Evolutionary conservation across 2,888 invertebrate species (phyloP), one percentile per base, ranked within the genome.

Genomic region (Formica aserva): DNA sequence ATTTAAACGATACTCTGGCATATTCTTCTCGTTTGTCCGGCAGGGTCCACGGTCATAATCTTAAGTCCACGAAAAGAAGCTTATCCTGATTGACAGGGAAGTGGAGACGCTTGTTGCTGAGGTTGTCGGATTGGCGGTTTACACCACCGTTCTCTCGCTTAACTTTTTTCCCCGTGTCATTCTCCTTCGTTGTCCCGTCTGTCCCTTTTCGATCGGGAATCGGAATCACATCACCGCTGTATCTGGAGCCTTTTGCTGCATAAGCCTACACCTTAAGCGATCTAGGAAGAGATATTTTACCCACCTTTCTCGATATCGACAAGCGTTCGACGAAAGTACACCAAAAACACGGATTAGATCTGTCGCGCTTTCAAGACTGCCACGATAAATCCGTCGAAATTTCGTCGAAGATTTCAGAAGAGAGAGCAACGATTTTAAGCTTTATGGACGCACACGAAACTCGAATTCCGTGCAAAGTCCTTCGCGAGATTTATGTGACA

Each of bases 51-150:
- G 74, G 84, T 77, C 83, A 65, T 67, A 76, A 82, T 85, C 82
- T 90, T 90, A 89, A 90, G 85, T 83, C 84, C 60, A 72, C 86
- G 84, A 85, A 91, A 92, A 92, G 92, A 89, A 86, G 92, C 91
- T 92, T 92, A 92, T 82, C 35, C 85, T 91, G 92, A 92, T 91
- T 90, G 92, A 92, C 92, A 88, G 88, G 63, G 82, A 90, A 85
- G 90, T 72, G 45, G 71, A 45, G 72, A 72, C 45, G 60, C 72
- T 69, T 75, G 55, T 86, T 87, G 88, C 80, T 84, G 78, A 82
- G 82, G 87, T 85, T 86, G 84, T 71, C 86, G 85, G 91, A 92
- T 85, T 88, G 90, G 87, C 91, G 87, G 83, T 91, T 89, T 89
- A 92, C 91, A 90, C 65, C 87, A 63, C 74, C 90, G 86, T 90